Evolutionary conservation across 2,113 vertebrate genomes (phyloP).

Genomic region (Ceyx melanurus): DNA sequence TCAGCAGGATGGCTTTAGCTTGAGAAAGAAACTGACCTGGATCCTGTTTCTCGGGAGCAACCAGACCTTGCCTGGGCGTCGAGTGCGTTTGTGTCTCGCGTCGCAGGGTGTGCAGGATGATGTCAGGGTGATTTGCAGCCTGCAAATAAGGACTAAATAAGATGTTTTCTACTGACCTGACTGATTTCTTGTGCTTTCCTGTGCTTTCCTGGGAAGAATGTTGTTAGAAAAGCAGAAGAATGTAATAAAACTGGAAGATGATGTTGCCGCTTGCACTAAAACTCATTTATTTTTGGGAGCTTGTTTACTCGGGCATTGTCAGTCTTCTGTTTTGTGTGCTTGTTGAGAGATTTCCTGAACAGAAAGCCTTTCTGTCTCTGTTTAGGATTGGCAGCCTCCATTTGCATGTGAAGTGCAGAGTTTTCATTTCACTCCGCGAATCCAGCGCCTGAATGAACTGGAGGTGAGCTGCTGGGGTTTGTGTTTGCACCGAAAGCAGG

Average conservation of each 20-base stretch:
- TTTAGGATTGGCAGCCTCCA: conserved; percentile 96
- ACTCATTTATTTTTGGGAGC: not conserved
- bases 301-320: not conserved
- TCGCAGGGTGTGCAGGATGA: not conserved
- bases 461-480: conserved; percentile 81
- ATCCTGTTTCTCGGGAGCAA: not conserved
- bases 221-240: not conserved
- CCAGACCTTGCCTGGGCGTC: not conserved
- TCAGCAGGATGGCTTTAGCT: not conserved
- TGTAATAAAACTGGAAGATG: not conserved
- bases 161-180: not conserved
- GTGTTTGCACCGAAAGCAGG: not conserved
- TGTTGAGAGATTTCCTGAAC: not conserved
- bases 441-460: conserved; percentile 95
- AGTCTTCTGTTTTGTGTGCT: not conserved
- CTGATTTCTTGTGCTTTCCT: not conserved
- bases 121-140: not conserved
- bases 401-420: conserved; percentile 97
- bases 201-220: not conserved
- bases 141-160: not conserved
- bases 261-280: not conserved
- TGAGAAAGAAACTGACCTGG: not conserved
- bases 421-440: conserved; percentile 93
- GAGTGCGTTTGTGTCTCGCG: not conserved
- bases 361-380: conserved; percentile 21